Base-by-base conservation (phyloP, 1,140 invertebrate species). In the Bombyx mandarina region DNA sequence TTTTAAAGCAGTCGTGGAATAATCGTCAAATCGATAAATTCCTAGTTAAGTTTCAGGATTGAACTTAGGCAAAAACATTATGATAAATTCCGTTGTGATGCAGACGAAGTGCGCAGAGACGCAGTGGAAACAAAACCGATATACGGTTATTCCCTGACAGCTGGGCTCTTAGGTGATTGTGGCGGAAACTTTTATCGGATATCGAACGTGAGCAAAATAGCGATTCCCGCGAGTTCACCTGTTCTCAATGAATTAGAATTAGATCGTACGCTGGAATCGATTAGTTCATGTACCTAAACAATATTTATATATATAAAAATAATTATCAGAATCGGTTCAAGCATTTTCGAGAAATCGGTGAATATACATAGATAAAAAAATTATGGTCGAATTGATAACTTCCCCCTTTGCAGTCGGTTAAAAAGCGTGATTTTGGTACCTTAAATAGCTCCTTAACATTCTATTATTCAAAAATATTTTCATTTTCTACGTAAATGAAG, bases 151-250 rank as follows among this genome's bases (percentile, higher is more conserved):
- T 79, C 75, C 80, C 80, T 85, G 83, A 87, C 86, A 86, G 82
- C 82, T 88, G 86, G 86, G 83, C 84, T 86, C 82, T 88, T 86
- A 88, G 86, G 86, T 86, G 82, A 88, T 88, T 88, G 86, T 86
- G 81, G 81, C 71, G 76, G 82, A 88, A 88, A 88, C 82, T 88
- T 88, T 86, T 88, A 86, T 88, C 84, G 81, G 78, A 85, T 86
- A 80, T 79, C 75, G 79, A 81, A 85, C 86, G 86, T 88, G 86
- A 82, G 69, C 74, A 69, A 80, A 84, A 87, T 87, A 78, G 77
- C 70, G 79, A 86, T 81, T 80, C 79, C 76, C 77, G 73, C 63
- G 79, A 73, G 80, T 67, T 79, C 75, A 80, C 79, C 83, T 81
- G 73, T 61, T 65, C 65, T 63, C 69, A 62, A 47, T 56, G 62